A percentile compares a stretch with the other conserved stretches of the same genome.
phyloP scores from a whole-genome alignment of 1,140 invertebrate genomes.

The Spodoptera frugiperda region DNA sequence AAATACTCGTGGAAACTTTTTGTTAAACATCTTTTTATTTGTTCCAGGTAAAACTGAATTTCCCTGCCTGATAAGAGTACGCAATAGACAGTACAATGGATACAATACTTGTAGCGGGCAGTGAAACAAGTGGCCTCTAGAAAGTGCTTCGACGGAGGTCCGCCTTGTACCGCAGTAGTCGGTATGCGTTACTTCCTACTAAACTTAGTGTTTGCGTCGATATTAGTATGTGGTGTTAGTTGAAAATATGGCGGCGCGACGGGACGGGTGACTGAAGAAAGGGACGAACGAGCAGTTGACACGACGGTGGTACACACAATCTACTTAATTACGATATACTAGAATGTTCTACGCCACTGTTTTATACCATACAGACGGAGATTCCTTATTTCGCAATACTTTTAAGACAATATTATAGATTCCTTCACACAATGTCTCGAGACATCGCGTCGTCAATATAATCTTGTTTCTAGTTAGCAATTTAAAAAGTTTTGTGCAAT shows the following conservation, averaged over 20 bases:
- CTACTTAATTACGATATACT: too few relatives aligned
- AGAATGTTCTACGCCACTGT: too few relatives aligned
- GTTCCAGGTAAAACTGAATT: conserved; percentile 59
- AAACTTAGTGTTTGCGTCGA: conserved; percentile 70
- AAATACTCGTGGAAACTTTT: too few relatives aligned
- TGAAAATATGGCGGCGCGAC: not conserved
- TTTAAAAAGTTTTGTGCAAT: conserved; percentile 5
- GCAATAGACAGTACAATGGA: conserved; percentile 49
- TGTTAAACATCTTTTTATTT: not conserved
- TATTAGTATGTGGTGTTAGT: conserved; percentile 47
- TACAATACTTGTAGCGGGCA: conserved; percentile 47
- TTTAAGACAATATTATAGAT: too few relatives aligned
- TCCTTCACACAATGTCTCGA: too few relatives aligned
- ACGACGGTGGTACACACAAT: too few relatives aligned
- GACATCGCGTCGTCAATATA: conserved; percentile 12
- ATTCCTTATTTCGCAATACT: too few relatives aligned
- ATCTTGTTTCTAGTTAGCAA: not conserved
- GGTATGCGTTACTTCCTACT: conserved; percentile 66
- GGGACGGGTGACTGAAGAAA: too few relatives aligned
- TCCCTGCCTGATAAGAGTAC: conserved; percentile 58
- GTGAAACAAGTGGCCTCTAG: conserved; percentile 67
- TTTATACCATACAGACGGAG: too few relatives aligned
- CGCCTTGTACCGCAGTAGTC: conserved; percentile 42
- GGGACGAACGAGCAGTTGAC: too few relatives aligned
- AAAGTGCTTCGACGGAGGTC: conserved; percentile 82